These are phyloP conservation scores for Buceros bicornis DNA, from an alignment of 2,797 vertebrate genomes.

Conservation along the genomic window DNA sequence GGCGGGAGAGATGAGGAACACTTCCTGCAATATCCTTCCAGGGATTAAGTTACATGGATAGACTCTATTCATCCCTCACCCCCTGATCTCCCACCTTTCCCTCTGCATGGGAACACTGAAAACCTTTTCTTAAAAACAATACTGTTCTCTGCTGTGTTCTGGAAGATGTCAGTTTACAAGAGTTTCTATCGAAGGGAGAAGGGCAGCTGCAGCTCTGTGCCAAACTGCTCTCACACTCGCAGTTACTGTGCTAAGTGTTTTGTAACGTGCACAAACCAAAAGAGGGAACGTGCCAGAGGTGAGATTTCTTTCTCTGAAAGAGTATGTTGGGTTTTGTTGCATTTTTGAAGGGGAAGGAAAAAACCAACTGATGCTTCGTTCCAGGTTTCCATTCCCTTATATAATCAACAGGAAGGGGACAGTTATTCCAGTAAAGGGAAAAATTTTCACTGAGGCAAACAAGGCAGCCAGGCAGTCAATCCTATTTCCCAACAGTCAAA, in stretches of 20 bases:
- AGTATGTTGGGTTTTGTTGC: neutral
- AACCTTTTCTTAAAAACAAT: neutral
- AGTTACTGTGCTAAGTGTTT: neutral
- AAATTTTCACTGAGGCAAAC: neutral
- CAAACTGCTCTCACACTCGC: neutral
- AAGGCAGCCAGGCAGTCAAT: neutral
- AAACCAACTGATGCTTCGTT: neutral
- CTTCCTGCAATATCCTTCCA: neutral
- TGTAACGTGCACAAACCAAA: neutral
- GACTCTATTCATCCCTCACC: accelerated
- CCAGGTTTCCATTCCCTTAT: neutral
- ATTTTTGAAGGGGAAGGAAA: neutral
- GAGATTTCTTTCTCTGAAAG: neutral
- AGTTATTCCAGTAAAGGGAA: neutral
- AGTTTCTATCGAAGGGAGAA: neutral
- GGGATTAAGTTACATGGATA: accelerated
- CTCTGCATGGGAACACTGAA: neutral
- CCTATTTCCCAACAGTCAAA: neutral
- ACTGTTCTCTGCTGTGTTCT: neutral
- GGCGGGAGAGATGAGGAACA: accelerated
- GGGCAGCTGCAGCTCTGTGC: neutral
- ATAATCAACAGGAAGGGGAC: neutral
- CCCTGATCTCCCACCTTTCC: neutral
- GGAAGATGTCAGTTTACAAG: neutral
- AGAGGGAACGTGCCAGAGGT: neutral